Evolutionary conservation across 2,888 invertebrate species (phyloP), one percentile per base, ranked within the genome.

Genomic region (Dryococelus australis): DNA sequence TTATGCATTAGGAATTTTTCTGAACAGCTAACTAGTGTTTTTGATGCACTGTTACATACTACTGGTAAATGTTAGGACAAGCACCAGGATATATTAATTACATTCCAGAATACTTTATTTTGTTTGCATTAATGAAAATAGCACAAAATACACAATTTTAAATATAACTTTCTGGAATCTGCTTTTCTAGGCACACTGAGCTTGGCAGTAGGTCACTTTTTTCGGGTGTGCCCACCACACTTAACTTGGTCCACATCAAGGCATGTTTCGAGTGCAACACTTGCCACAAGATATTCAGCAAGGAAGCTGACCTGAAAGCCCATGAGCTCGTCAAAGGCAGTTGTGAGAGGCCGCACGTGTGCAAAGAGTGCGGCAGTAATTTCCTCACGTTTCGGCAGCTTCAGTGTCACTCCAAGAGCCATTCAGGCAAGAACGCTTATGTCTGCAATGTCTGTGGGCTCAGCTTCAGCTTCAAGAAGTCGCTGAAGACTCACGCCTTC

Each of bases 381-480:
- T 79, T 79, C 79, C n/a, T 79, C n/a, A 79, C 27, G n/a, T 27
- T 79, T 24, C 79, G 79, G n/a, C 79, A 79, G 27, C 79, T 79
- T 24, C 26, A 79, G 79, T 79, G 79, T 20, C 79, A 79, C 79
- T 26, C 27, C 26, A 79, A 27, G 79, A 79, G 79, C n/a, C 79
- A 79, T 79, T 26, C 79, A 13, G 79, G 79, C 24, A 79, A 79
- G 27, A 79, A 79, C 20, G 79, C 79, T 6, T 79, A 24, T 10
- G 20, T 0, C 79, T 79, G 79, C 79, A 79, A 79, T 8, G 27
- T 27, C 27, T 79, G 79, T 8, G 79, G 79, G 9, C 27, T 79
- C 26, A 79, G 79, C 27, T 79, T 79, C 79, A 79, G 79, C 79
- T 79, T 79, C 79, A 79, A 79, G 79, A 79, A 79, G 20, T 79